Evolutionary conservation across 2,888 invertebrate genomes (phyloP).

Genomic region (Oscheius sp.): DNA sequence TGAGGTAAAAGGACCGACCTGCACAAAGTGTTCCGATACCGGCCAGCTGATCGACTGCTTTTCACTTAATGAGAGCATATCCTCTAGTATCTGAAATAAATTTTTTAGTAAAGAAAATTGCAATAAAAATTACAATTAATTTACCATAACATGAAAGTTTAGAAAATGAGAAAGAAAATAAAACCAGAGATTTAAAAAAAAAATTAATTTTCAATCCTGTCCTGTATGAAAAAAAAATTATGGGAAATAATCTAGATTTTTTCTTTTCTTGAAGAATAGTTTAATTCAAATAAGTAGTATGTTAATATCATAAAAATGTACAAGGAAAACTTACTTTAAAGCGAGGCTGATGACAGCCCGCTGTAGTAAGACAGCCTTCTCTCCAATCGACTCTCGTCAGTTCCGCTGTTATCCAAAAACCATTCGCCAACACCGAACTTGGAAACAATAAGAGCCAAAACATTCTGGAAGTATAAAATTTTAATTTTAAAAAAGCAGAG

Average conservation of each 20-base stretch:
- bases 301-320: not conserved
- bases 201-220: no score
- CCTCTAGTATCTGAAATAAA: slow-evolving; percentile 42
- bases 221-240: no score
- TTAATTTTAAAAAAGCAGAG: not conserved
- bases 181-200: no score
- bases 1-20: slow-evolving; percentile 36
- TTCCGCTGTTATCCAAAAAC: slow-evolving; percentile 65
- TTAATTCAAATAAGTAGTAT: not conserved
- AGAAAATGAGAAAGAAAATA: no score
- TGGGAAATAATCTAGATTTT: no score
- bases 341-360: slow-evolving; percentile 58
- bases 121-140: not conserved
- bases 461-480: slow-evolving; percentile 2
- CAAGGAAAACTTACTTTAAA: slow-evolving; percentile 45
- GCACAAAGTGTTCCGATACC: slow-evolving; percentile 53
- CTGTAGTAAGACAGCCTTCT: slow-evolving; percentile 64
- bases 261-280: no score
- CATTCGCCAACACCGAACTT: slow-evolving; percentile 13
- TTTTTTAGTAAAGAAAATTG: not conserved
- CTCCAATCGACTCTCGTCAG: slow-evolving; percentile 59
- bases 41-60: slow-evolving; percentile 54
- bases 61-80: slow-evolving; percentile 49
- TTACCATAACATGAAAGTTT: not conserved
- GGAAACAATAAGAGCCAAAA: slow-evolving; percentile 11